phyloP scores from a whole-genome alignment of 1,140 invertebrate species.

The Drosophila sp. region DNA sequence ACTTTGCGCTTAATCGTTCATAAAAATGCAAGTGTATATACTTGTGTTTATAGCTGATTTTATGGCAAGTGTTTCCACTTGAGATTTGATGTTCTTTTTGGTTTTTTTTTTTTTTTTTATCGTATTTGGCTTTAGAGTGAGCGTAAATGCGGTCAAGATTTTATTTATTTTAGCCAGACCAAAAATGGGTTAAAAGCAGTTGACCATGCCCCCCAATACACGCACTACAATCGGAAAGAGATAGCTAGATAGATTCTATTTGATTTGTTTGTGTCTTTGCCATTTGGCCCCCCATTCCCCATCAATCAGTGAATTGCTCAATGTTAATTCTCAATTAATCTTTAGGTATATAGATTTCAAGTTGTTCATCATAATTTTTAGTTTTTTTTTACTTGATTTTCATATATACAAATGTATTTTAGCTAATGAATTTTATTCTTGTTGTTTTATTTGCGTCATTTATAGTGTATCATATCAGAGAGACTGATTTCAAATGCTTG shows the following conservation, averaged over 20 bases:
- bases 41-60: neutral
- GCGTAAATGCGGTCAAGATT: constrained; percentile 63
- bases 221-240: constrained; percentile 9
- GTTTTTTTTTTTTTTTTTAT: constrained; percentile 23
- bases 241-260: constrained; percentile 30
- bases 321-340: constrained; percentile 50
- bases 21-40: constrained; percentile 1
- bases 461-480: constrained; percentile 50
- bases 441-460: constrained; percentile 53
- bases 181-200: constrained; percentile 70
- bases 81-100: neutral
- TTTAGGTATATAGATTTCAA: constrained; percentile 37
- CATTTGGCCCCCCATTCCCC: constrained; percentile 1
- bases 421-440: constrained; percentile 44
- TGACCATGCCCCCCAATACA: constrained; percentile 55
- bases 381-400: neutral
- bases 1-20: constrained; percentile 13
- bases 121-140: constrained; percentile 52
- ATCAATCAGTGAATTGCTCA: constrained; percentile 44
- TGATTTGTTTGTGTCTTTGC: neutral
- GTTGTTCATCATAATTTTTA: constrained; percentile 29
- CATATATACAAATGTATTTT: constrained; percentile 4
- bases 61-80: constrained; percentile 9
- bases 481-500: constrained; percentile 30
- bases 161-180: constrained; percentile 32